A percentile compares a stretch with the other conserved stretches of the same genome.
These are phyloP conservation scores for Motacilla tschutschensis DNA, from an alignment of 2,113 vertebrate genomes.

Conservation along the genomic window DNA sequence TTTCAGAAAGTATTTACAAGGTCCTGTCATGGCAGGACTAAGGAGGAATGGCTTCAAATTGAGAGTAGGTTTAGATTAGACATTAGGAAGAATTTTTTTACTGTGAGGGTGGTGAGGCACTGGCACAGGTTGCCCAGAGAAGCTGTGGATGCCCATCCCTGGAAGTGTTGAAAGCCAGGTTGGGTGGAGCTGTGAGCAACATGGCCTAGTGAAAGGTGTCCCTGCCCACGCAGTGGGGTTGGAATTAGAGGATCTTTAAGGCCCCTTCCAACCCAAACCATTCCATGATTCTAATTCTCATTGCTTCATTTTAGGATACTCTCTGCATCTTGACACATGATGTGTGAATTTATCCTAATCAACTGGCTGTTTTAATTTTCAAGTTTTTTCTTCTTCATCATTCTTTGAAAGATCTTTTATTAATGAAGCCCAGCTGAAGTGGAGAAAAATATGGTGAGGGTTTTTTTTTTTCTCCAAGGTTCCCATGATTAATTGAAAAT, in stretches of 20 bases:
- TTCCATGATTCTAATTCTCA: not conserved
- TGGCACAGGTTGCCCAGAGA: not conserved
- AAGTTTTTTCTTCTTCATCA: not conserved
- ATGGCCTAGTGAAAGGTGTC: not conserved
- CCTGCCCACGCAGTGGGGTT: not conserved
- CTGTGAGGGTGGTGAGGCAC: too few species aligned
- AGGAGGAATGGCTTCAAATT: not conserved
- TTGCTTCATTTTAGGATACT: not conserved
- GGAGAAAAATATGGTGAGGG: not conserved
- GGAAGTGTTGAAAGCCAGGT: rapidly evolving
- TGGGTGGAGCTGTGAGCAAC: not conserved
- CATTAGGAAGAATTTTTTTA: not conserved
- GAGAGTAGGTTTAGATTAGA: not conserved
- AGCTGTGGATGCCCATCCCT: not conserved
- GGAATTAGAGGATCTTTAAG: not conserved
- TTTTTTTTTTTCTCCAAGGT: not conserved
- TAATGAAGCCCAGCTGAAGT: not conserved
- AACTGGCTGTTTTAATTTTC: not conserved
- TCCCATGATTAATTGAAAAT: not conserved
- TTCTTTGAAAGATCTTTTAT: not conserved
- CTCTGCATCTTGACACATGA: not conserved
- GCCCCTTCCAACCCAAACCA: not conserved
- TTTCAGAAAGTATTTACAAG: not conserved
- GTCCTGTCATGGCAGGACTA: too few species aligned
- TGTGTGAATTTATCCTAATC: not conserved